Evolutionary conservation across 2,888 invertebrate species (phyloP).

Genomic region (Leucophenga montana): DNA sequence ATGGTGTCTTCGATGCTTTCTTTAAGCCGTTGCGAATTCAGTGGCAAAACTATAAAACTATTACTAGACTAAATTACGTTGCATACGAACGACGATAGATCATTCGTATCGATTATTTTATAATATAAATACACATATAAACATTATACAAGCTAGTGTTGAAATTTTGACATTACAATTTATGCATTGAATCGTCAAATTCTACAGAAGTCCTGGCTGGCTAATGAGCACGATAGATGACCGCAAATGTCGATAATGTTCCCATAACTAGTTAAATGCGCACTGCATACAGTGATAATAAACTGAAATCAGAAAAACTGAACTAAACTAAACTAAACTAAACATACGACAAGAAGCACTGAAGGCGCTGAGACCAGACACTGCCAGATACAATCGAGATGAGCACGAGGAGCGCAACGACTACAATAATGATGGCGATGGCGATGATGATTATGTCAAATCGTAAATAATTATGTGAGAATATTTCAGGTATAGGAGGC

Average conservation of each 20-base stretch:
- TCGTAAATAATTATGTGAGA: constrained; percentile 70
- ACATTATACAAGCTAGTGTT: too few species aligned
- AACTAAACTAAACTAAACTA: not conserved
- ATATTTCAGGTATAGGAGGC: constrained; percentile 55
- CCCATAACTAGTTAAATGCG: constrained; percentile 1
- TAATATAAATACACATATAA: too few species aligned
- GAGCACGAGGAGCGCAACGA: constrained; percentile 35
- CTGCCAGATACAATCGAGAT: not conserved
- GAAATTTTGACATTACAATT: too few species aligned
- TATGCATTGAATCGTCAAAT: too few species aligned
- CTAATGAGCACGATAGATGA: constrained; percentile 21
- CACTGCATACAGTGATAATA: not conserved
- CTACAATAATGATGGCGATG: constrained; percentile 35
- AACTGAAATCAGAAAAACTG: not conserved
- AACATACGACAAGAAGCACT: constrained; percentile 3
- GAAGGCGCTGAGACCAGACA: not conserved
- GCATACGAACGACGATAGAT: too few species aligned
- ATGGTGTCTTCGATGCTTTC: too few species aligned
- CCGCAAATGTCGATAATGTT: constrained; percentile 15
- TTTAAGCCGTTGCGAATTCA: too few species aligned
- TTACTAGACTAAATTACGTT: too few species aligned
- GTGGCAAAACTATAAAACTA: too few species aligned
- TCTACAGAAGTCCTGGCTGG: not conserved
- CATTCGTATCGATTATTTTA: too few species aligned
- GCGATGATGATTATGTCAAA: constrained; percentile 64